Conservation (phyloP, 2,888 invertebrate species). For the Calameuta idolon region DNA sequence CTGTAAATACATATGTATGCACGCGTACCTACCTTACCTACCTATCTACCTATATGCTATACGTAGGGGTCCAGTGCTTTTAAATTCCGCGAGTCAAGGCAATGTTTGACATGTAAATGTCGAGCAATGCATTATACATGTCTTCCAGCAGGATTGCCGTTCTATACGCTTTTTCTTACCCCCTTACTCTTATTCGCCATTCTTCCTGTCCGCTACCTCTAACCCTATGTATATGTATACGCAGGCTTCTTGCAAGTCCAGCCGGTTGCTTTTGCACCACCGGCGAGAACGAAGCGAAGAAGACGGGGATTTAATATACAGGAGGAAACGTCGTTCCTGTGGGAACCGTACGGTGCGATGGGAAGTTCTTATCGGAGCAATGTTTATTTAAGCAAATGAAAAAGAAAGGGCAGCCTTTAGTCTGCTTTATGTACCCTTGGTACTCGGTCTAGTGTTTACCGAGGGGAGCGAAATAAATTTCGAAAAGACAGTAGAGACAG, state of each 20-base stretch:
- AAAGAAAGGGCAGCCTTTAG: slow-evolving; percentile 39
- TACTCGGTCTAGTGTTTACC: too few species aligned
- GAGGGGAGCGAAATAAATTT: too few species aligned
- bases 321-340: too few species aligned
- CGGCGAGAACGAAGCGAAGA: too few species aligned
- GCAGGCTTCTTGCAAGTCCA: too few species aligned
- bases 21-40: neutral
- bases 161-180: slow-evolving; percentile 36
- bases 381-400: slow-evolving; percentile 66
- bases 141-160: slow-evolving; percentile 42
- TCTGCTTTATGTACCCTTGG: neutral
- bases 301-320: too few species aligned
- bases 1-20: slow-evolving; percentile 34
- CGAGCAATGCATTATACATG: slow-evolving; percentile 67
- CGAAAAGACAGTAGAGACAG: too few species aligned
- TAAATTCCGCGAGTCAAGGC: slow-evolving; percentile 66
- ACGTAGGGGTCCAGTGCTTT: slow-evolving; percentile 47
- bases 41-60: slow-evolving; percentile 4
- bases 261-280: too few species aligned
- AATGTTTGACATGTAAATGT: slow-evolving; percentile 68
- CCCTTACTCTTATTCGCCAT: slow-evolving; percentile 1
- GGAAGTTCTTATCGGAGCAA: slow-evolving; percentile 46
- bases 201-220: neutral
- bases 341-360: too few species aligned
- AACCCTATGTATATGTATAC: too few species aligned